Conservation (phyloP, 2,888 invertebrate species). For the Pogonocherus hispidulus region DNA sequence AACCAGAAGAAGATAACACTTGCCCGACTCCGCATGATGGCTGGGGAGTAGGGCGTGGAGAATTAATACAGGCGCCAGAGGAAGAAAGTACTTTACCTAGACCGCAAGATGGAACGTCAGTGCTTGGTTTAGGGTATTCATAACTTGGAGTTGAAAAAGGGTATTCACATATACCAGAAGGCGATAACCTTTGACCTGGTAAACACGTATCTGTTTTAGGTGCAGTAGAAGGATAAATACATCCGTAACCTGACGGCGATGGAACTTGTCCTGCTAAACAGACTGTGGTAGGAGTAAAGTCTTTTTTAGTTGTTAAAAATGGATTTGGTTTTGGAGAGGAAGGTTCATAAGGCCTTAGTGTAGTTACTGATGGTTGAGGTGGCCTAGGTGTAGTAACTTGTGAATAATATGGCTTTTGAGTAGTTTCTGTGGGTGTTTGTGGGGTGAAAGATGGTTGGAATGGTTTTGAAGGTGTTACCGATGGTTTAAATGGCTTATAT, state of each 20-base stretch:
- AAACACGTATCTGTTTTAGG: constrained; percentile 24
- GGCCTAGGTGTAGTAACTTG: constrained; percentile 36
- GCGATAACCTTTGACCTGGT: constrained; percentile 36
- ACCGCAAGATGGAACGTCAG: constrained; percentile 57
- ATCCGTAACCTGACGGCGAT: constrained; percentile 16
- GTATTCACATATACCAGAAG: constrained; percentile 29
- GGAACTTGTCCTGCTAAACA: constrained; percentile 16
- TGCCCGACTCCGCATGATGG: constrained; percentile 15
- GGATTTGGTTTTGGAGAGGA: constrained; percentile 16
- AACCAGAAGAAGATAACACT: constrained; percentile 45
- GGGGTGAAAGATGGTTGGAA: constrained; percentile 43
- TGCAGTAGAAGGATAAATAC: not conserved
- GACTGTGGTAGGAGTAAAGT: not conserved
- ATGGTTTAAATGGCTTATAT: constrained; percentile 23
- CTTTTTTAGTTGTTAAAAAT: constrained; percentile 9
- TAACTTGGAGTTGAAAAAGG: constrained; percentile 19
- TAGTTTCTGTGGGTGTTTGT: constrained; percentile 42
- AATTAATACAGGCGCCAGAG: constrained; percentile 36
- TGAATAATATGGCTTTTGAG: constrained; percentile 44
- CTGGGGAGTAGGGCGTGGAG: constrained; percentile 37
- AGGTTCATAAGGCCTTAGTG: constrained; percentile 44
- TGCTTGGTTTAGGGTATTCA: constrained; percentile 8
- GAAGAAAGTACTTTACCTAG: constrained; percentile 59
- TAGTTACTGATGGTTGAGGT: constrained; percentile 42
- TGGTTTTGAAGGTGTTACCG: constrained; percentile 39